Conservation (phyloP, 2,113 vertebrate genomes). For the Pao palembangensis region DNA sequence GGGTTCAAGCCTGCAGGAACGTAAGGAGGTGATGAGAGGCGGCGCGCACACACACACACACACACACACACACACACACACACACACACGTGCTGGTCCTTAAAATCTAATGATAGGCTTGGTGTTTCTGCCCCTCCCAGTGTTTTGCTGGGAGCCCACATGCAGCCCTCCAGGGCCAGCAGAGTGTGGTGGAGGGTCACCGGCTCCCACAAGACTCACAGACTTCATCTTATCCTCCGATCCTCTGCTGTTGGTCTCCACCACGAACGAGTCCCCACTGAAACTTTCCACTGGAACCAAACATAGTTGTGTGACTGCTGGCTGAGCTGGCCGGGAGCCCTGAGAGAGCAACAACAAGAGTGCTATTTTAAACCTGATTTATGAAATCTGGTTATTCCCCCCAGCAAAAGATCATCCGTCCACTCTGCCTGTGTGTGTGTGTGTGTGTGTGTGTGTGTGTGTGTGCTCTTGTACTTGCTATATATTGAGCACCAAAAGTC, state of each 20-base stretch:
- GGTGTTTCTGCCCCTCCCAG: slow-evolving; percentile 42
- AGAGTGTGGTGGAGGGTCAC: slow-evolving; percentile 64
- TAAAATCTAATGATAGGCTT: slow-evolving; percentile 53
- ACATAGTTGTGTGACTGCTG: slow-evolving; percentile 61
- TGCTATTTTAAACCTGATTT: slow-evolving; percentile 50
- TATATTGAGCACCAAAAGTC: no score
- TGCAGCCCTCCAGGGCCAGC: slow-evolving; percentile 52
- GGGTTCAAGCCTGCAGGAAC: no score
- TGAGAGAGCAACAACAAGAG: slow-evolving; percentile 9
- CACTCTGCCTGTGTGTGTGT: slow-evolving; percentile 13
- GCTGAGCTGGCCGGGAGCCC: slow-evolving; percentile 9
- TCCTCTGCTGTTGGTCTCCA: slow-evolving; percentile 49
- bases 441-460: slow-evolving; percentile 29
- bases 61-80: not conserved
- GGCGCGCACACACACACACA: no score
- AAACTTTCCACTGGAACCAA: slow-evolving; percentile 67
- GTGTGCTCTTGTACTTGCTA: no score
- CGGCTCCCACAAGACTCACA: slow-evolving; percentile 57
- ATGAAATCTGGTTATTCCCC: slow-evolving; percentile 42
- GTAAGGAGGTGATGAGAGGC: slow-evolving; percentile 39
- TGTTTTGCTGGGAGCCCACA: slow-evolving; percentile 70
- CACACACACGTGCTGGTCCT: slow-evolving; percentile 32
- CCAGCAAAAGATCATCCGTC: slow-evolving; percentile 20
- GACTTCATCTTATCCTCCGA: slow-evolving; percentile 41
- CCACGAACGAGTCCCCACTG: slow-evolving; percentile 32